Evolutionary conservation across 1,140 invertebrate species (phyloP).

Genomic region (Hermetia illucens): DNA sequence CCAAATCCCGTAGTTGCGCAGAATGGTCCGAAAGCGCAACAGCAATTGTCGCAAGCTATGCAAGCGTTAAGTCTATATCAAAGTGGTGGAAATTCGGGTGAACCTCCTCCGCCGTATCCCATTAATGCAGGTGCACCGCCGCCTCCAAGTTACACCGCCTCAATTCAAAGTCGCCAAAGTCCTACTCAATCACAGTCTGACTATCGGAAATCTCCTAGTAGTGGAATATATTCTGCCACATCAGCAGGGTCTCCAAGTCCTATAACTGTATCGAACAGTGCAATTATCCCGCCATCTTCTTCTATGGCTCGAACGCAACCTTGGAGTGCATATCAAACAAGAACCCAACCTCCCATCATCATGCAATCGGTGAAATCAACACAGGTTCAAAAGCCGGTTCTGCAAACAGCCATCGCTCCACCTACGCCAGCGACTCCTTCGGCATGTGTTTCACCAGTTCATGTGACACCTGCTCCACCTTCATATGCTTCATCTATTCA

Average conservation of each 20-base stretch:
- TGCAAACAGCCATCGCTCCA: slow-evolving; percentile 86
- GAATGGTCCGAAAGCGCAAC: slow-evolving; percentile 53
- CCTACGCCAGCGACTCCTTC: slow-evolving; percentile 46
- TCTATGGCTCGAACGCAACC: slow-evolving; percentile 42
- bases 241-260: slow-evolving; percentile 63
- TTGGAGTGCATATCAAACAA: slow-evolving; percentile 58
- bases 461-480: slow-evolving; percentile 47
- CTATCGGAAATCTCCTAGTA: slow-evolving; percentile 53
- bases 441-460: slow-evolving; percentile 35
- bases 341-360: slow-evolving; percentile 80
- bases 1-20: slow-evolving; percentile 30
- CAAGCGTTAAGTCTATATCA: slow-evolving; percentile 72
- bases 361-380: slow-evolving; percentile 94
- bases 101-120: slow-evolving; percentile 61
- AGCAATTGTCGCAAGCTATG: slow-evolving; percentile 73
- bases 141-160: slow-evolving; percentile 63
- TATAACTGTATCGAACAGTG: slow-evolving; percentile 49
- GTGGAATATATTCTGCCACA: slow-evolving; percentile 61
- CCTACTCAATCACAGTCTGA: slow-evolving; percentile 65
- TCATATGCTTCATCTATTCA: slow-evolving; percentile 69
- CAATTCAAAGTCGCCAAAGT: slow-evolving; percentile 72
- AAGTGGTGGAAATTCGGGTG: slow-evolving; percentile 37
- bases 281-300: slow-evolving; percentile 35
- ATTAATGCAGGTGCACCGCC: slow-evolving; percentile 41
- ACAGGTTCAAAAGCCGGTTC: slow-evolving; percentile 82